Evolutionary conservation across 2,797 vertebrate species (phyloP).

Genomic region (Halcyon chelicuti): DNA sequence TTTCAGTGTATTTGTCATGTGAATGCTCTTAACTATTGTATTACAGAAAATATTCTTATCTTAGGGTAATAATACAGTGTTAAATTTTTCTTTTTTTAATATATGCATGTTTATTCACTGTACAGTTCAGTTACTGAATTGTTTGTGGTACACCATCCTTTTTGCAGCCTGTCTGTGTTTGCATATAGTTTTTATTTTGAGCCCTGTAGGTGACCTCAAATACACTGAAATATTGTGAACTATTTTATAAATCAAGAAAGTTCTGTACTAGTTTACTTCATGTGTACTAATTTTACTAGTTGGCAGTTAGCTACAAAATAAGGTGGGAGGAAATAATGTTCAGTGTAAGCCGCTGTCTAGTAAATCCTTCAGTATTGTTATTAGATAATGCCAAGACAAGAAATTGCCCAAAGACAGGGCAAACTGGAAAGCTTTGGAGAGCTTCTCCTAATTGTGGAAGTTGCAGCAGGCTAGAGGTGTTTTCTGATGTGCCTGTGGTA

Average conservation of each 20-base stretch:
- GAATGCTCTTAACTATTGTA: too few species aligned
- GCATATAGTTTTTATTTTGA: neutral
- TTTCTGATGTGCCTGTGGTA: neutral
- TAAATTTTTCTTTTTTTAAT: neutral
- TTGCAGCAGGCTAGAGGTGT: neutral
- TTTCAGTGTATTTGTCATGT: neutral
- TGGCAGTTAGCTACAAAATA: neutral
- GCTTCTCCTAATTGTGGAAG: neutral
- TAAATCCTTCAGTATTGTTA: neutral
- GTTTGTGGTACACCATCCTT: neutral
- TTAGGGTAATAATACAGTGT: neutral
- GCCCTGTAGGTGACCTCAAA: neutral
- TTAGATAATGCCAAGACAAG: neutral
- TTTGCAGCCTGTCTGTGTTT: neutral
- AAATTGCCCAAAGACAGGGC: neutral
- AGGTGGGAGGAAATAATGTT: neutral
- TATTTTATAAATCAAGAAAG: neutral
- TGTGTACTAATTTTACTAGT: neutral
- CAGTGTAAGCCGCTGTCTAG: neutral
- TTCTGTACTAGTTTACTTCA: neutral
- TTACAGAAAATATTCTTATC: too few species aligned
- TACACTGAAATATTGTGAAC: neutral
- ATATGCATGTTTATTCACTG: neutral
- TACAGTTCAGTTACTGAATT: neutral
- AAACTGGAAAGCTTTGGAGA: neutral